These are phyloP conservation scores for Anolis carolinensis DNA, from an alignment of 2,113 vertebrate genomes.

Conservation along the genomic window DNA sequence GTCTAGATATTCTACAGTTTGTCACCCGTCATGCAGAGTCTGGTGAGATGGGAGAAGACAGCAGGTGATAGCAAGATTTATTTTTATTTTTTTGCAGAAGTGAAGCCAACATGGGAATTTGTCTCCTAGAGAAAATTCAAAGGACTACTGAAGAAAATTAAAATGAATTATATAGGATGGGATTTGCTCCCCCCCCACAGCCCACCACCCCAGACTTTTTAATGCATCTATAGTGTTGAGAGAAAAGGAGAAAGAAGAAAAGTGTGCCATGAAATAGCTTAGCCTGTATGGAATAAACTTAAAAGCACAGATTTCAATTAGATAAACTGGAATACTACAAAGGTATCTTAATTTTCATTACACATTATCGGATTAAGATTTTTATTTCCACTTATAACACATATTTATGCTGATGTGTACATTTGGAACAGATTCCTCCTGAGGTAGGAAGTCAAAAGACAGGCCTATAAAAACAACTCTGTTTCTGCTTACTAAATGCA, in stretches of 20 bases:
- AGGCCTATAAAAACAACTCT: slow-evolving; percentile 44
- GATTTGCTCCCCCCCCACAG: neutral
- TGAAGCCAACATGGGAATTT: neutral
- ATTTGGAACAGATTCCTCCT: slow-evolving; percentile 38
- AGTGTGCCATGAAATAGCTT: neutral
- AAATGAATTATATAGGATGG: neutral
- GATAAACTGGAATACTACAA: slow-evolving; percentile 30
- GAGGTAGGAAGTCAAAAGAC: slow-evolving; percentile 48
- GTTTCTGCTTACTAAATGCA: slow-evolving; percentile 47
- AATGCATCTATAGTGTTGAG: neutral
- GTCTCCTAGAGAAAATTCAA: neutral
- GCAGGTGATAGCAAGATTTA: neutral
- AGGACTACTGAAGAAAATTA: neutral
- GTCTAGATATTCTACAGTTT: neutral
- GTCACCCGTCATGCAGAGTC: no score
- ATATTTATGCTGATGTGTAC: neutral
- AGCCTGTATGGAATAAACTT: neutral
- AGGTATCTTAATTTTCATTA: slow-evolving; percentile 25
- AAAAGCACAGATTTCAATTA: slow-evolving; percentile 27
- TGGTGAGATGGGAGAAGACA: neutral
- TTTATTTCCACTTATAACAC: neutral
- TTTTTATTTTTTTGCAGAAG: neutral
- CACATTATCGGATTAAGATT: slow-evolving; percentile 23
- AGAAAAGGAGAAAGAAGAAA: neutral
- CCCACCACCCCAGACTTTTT: neutral